Percentiles rank a stretch among this genome's conserved stretches.
phyloP scores from a whole-genome alignment of 2,113 vertebrate species.

The Coptodon bakossiorum region DNA sequence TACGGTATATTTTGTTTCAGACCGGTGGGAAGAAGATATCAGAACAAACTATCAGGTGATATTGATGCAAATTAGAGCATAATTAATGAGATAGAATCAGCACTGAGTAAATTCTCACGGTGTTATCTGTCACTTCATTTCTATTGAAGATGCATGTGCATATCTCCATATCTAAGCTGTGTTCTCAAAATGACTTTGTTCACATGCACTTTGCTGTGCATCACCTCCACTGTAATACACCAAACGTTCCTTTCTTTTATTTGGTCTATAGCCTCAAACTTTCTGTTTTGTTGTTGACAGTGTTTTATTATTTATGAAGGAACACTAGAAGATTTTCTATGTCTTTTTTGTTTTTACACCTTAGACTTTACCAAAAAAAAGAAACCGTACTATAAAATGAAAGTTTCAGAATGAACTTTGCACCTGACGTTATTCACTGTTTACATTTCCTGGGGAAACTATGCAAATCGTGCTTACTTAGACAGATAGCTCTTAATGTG shows the following conservation, averaged over 20 bases:
- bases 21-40: neutral
- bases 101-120: neutral
- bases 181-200: neutral
- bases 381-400: rapidly evolving
- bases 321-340: neutral
- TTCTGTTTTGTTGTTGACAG: neutral
- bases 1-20: neutral
- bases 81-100: neutral
- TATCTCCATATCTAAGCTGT: neutral
- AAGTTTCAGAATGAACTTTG: neutral
- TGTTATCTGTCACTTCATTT: neutral
- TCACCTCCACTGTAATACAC: rapidly evolving
- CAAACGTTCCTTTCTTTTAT: neutral
- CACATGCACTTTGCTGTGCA: neutral
- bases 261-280: rapidly evolving
- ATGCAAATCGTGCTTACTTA: neutral
- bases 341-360: rapidly evolving
- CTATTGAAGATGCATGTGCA: neutral
- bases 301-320: neutral
- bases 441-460: neutral
- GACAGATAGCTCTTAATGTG: neutral
- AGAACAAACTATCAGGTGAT: neutral
- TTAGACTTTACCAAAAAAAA: neutral
- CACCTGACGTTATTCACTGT: neutral
- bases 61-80: neutral